Base-by-base conservation (phyloP, 2,888 invertebrate species). In the Temnothorax ravouxi region DNA sequence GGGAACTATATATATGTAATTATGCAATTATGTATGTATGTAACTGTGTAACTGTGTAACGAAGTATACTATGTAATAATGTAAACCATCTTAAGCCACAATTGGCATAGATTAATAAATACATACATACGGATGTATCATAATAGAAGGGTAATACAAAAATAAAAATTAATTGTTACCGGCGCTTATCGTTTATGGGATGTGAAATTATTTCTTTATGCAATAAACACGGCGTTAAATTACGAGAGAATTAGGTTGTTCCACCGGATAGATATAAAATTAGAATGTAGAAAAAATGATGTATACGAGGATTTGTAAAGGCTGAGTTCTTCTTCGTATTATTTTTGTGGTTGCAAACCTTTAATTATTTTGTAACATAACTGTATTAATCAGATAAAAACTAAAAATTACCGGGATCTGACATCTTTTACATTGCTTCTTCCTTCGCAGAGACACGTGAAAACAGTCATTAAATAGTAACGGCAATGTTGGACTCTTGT, bases 211-310 rank as follows among this genome's bases (percentile, higher is more conserved):
- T 69, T 52, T 2, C 8, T 21, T 1, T 34, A 21, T n/a, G 41
- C 44, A 11, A 34, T 15, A 56, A 62, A 29, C 56, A 44, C 6
- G 13, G 69, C 50, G 79, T 69, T 56, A 79, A 79, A 79, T 79
- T 79, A 11, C 8, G 18, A 56, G 56, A 44, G 69, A 79, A 79
- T 79, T 54, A 34, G 44, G 77, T 79, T 79, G 69, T 79, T 79
- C 56, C 56, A 56, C 29, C 11, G 56, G 44, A 50, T 56, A 79
- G 4, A 11, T 44, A 56, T 29, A 56, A 69, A 79, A 79, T 69
- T 79, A 69, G 69, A 69, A 69, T 79, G 71, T 79, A 18, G 44
- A 79, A 69, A 79, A 56, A 69, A 47, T 67, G n/a, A 25, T 25
- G 13, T 64, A 3, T 34, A 34, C 34, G 34, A 34, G 34, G 4